Conservation (phyloP, 2,797 vertebrate genomes). For the Rhodeus uyekii region DNA sequence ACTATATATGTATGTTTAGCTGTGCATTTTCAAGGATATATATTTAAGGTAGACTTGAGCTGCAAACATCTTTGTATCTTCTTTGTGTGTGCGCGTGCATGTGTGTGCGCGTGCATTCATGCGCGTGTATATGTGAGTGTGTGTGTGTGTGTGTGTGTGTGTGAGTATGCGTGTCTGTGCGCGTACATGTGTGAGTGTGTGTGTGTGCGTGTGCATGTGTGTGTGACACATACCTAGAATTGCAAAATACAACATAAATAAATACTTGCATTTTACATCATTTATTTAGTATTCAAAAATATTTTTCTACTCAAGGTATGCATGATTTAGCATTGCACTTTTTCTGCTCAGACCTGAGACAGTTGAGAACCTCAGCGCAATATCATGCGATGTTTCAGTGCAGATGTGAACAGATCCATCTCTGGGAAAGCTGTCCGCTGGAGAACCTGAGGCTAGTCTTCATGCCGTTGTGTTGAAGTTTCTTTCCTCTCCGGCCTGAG, state of each 20-base stretch:
- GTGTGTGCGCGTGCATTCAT: no score
- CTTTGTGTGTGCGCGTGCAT: no score
- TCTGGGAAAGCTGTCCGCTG: neutral
- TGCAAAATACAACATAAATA: neutral
- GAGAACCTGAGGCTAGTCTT: neutral
- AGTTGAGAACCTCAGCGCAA: neutral
- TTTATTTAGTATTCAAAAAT: neutral
- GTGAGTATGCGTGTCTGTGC: accelerated
- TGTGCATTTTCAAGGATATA: no score
- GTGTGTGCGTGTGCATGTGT: accelerated
- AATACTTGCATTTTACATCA: neutral
- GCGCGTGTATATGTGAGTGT: no score
- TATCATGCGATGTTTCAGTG: neutral
- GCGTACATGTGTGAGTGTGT: neutral
- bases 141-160: neutral
- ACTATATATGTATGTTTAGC: no score
- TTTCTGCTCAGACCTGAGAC: neutral
- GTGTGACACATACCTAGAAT: neutral
- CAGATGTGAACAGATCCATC: neutral
- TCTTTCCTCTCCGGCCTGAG: conserved; percentile 8
- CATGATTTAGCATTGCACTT: neutral
- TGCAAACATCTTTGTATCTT: no score
- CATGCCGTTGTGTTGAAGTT: neutral
- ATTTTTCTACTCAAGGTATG: neutral
- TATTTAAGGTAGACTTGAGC: no score